Evolutionary conservation across 2,113 vertebrate species (phyloP), one percentile per base, ranked within the genome.

Genomic region (Telmatochromis sp.): DNA sequence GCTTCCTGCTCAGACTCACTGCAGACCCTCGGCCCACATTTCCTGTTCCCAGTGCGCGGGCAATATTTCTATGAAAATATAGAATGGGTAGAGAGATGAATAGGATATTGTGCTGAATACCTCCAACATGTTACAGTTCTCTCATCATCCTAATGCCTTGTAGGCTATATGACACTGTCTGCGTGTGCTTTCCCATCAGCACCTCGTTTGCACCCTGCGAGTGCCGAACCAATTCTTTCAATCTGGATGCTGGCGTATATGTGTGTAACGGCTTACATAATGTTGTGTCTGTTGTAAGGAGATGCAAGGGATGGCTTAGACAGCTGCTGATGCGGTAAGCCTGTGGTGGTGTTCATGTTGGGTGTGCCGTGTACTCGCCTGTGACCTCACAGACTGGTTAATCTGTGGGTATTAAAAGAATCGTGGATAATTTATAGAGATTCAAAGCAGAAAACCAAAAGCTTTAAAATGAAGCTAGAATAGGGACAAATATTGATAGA

Each of bases 1-100:
- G 87, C 89, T 92, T 94, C 93, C 92, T 91, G 87, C 86, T 85
- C 85, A 86, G 89, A 63, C 26, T 87, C 83, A 82, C 40, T 65
- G 60, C 89, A 87, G 85, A 90, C 81, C 83, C 82, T 83, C 50
- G 11, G 55, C 87, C 89, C 87, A 90, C 65, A 90, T 87, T 90
- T 91, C 87, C 93, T 90, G 88, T 82, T 82, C 85, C 45, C 89
- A 82, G 13, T 19, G n/a, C 53, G 19, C 4, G 1, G 58, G 19
- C 40, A 37, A 68, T 51, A 87, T 57, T 80, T 84, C 87, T 80
- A 68, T 88, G 63, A 87, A 94, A 89, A 89, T 79, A 86, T 15
- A 82, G 47, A 92, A 73, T 23, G 5, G 28, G 82, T 37, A 9
- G 68, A 57, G 60, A 86, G 80, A 63, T 75, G 65, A 57, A 85